Evolutionary conservation across 1,140 invertebrate genomes (phyloP).

Genomic region (Habropoda laboriosa): DNA sequence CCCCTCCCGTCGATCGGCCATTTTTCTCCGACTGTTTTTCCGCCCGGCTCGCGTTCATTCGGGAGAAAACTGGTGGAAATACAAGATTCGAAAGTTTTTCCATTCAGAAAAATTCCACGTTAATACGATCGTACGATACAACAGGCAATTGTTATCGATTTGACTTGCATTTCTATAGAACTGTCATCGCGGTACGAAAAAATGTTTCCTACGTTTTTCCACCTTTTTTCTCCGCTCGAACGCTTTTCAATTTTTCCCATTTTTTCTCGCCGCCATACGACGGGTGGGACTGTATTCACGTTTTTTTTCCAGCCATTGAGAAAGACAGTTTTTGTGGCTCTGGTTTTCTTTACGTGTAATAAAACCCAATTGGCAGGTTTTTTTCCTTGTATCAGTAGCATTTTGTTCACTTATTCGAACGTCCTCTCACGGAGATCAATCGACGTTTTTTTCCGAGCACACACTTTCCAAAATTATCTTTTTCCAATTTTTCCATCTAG

Average conservation of each 20-base stretch:
- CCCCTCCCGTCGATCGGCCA: slow-evolving; percentile 28
- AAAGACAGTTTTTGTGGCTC: slow-evolving; percentile 63
- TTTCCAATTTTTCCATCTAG: background rate
- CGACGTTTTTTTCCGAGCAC: too few species aligned
- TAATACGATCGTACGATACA: background rate
- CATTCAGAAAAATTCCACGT: too few species aligned
- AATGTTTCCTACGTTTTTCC: background rate
- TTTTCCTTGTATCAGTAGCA: slow-evolving; percentile 54
- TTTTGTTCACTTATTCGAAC: slow-evolving; percentile 20
- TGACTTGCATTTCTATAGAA: slow-evolving; percentile 14
- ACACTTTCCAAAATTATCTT: background rate
- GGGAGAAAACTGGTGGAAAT: background rate
- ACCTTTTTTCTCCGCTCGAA: background rate
- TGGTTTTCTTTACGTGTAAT: slow-evolving; percentile 64
- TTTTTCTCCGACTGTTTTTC: slow-evolving; percentile 34
- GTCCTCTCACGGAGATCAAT: slow-evolving; percentile 52
- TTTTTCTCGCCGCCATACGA: slow-evolving; percentile 26
- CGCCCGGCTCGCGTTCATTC: background rate
- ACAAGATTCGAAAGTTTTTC: background rate
- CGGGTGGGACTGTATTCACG: slow-evolving; percentile 29
- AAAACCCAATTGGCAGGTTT: slow-evolving; percentile 64
- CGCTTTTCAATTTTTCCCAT: background rate
- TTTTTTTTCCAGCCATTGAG: slow-evolving; percentile 55
- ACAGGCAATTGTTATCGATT: too few species aligned
- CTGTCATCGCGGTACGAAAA: background rate